These are phyloP conservation scores for Leistus spinibarbis DNA, from an alignment of 2,888 invertebrate genomes.

Conservation along the genomic window DNA sequence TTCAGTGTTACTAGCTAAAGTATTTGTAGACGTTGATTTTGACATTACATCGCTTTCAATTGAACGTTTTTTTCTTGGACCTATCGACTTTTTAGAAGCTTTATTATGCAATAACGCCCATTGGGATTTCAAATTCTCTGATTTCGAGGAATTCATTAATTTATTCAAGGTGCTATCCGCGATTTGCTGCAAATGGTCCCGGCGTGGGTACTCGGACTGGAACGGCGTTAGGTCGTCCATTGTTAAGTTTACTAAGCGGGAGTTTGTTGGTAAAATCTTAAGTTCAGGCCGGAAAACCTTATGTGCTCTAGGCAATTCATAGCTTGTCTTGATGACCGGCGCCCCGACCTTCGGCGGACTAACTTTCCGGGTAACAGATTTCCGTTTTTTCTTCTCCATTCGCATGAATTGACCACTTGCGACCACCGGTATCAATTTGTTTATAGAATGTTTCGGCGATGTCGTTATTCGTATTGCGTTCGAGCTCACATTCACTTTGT, in stretches of 20 bases:
- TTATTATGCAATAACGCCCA: neutral
- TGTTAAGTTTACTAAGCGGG: neutral
- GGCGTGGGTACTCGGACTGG: conserved; percentile 17
- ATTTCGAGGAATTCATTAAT: neutral
- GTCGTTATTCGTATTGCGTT: neutral
- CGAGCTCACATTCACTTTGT: conserved; percentile 5
- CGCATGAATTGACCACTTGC: neutral
- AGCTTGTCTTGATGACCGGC: neutral
- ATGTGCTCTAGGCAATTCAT: neutral
- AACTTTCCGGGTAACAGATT: neutral
- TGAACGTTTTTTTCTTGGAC: neutral
- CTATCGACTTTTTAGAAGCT: neutral
- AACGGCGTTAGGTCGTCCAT: conserved; percentile 7
- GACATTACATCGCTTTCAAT: too few relatives aligned
- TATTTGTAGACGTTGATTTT: neutral
- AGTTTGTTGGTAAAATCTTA: neutral
- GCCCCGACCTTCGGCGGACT: neutral
- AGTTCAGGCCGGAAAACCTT: conserved; percentile 11
- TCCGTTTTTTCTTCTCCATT: neutral
- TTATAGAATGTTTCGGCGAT: neutral
- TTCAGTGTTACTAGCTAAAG: neutral
- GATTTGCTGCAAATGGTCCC: conserved; percentile 1
- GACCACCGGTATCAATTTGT: neutral
- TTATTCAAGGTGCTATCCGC: neutral
- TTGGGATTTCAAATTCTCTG: neutral